Evolutionary conservation across 2,888 invertebrate genomes (phyloP).

Genomic region (Poecilobothrus nobilitatus): DNA sequence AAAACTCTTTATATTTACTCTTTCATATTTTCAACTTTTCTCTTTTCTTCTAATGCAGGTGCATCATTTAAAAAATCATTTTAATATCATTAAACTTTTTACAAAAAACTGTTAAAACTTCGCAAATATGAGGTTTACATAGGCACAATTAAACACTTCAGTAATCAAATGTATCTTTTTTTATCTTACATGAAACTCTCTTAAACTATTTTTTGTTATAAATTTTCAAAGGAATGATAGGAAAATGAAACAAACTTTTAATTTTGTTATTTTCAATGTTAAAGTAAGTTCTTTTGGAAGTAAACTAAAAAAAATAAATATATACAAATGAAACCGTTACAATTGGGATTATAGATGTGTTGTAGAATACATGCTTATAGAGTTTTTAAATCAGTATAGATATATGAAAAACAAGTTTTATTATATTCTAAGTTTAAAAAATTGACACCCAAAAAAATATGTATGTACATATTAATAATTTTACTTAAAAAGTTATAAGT

Average conservation of each 20-base stretch:
- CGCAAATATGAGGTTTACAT: no score
- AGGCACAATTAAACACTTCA: background rate
- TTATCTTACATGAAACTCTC: background rate
- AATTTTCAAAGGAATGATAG: background rate
- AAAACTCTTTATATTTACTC: background rate
- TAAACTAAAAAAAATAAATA: background rate
- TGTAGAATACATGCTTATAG: background rate
- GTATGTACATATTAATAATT: no score
- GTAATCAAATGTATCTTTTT: background rate
- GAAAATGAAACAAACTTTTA: background rate
- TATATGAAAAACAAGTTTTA: background rate
- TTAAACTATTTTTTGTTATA: background rate
- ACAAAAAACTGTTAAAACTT: no score
- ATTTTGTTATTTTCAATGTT: background rate
- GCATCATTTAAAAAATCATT: no score
- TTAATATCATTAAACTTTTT: no score
- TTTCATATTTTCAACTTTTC: background rate
- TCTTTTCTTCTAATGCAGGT: no score
- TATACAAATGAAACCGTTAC: constrained; percentile 3
- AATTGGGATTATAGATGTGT: background rate
- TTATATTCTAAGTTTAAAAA: background rate
- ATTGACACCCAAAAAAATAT: background rate
- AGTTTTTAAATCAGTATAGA: no score
- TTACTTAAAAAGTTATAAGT: background rate
- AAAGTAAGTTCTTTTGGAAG: background rate